These are phyloP conservation scores for Tauraco hartlaubi DNA, from an alignment of 2,797 vertebrate genomes.

Conservation along the genomic window DNA sequence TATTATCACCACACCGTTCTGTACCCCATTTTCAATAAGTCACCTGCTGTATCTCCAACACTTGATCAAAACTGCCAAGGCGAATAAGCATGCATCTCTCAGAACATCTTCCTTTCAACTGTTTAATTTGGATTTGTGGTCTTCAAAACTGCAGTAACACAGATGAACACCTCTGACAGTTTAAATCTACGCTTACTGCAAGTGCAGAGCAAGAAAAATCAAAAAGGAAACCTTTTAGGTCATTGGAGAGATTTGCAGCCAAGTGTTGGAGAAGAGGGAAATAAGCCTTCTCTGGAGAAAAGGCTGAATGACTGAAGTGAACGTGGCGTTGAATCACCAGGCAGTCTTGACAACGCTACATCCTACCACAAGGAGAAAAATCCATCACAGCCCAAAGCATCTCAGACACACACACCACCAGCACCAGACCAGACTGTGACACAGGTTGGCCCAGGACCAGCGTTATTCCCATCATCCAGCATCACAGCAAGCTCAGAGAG, in stretches of 20 bases:
- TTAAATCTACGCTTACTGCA: rapidly evolving
- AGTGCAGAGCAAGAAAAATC: neutral
- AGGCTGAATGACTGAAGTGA: neutral
- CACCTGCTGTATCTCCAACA: neutral
- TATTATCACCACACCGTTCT: neutral
- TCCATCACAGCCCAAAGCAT: neutral
- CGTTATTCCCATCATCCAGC: neutral
- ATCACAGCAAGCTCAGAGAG: neutral
- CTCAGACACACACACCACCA: neutral
- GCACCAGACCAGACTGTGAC: neutral
- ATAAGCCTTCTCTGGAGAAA: neutral
- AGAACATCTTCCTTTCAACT: neutral
- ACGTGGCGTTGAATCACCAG: neutral
- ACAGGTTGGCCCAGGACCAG: neutral
- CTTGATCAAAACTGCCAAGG: neutral
- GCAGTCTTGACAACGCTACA: neutral
- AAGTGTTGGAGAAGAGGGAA: neutral
- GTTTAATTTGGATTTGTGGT: neutral
- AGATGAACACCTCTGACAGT: neutral
- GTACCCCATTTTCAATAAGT: neutral
- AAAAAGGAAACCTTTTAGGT: neutral
- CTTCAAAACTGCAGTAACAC: neutral
- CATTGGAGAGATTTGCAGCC: neutral
- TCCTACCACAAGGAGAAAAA: neutral
- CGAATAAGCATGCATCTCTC: neutral